Conservation (phyloP, 2,113 vertebrate species). For the Grus americana region DNA sequence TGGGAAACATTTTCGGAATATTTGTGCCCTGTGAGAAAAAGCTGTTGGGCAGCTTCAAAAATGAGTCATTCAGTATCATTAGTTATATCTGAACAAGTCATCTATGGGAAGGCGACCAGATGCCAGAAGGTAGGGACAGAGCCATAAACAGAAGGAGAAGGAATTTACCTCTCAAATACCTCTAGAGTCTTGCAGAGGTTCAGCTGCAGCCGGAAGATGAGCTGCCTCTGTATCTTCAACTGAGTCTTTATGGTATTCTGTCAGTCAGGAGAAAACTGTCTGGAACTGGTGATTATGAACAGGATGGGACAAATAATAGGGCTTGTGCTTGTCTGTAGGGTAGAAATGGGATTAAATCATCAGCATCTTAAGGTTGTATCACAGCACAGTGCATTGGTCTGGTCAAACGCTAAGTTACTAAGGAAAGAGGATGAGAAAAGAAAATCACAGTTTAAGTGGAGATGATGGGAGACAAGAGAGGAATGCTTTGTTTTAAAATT, state of each 20-base stretch:
- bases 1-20: background rate
- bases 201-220: background rate
- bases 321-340: background rate
- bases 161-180: background rate
- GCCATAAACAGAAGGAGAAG: background rate
- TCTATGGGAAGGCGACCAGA: background rate
- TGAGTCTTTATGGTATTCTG: background rate
- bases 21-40: background rate
- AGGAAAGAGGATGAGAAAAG: background rate
- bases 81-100: slow-evolving; percentile 1
- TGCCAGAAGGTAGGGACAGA: background rate
- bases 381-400: background rate
- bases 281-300: background rate
- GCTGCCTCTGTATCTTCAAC: background rate
- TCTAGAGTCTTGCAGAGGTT: background rate
- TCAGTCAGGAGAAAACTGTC: background rate
- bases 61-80: background rate
- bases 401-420: background rate
- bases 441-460: background rate
- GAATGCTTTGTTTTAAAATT: background rate
- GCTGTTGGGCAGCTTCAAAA: background rate
- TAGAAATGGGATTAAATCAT: background rate
- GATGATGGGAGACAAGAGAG: background rate
- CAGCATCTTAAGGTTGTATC: background rate
- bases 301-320: background rate